Evolutionary conservation across 2,888 invertebrate genomes (phyloP).

Genomic region (Arenicola marina): DNA sequence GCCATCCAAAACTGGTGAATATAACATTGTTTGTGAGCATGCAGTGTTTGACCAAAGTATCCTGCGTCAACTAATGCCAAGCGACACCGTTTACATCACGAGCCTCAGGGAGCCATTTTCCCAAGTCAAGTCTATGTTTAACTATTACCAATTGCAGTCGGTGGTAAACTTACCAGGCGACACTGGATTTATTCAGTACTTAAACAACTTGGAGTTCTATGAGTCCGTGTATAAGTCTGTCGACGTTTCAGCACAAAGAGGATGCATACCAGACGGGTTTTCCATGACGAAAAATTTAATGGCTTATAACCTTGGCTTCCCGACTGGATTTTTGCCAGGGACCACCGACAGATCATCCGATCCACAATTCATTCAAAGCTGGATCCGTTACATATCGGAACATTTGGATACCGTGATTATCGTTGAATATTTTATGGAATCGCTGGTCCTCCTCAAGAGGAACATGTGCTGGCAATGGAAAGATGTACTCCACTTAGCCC

Average conservation of each 20-base stretch:
- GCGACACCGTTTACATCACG: slow-evolving; percentile 45
- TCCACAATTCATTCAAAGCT: slow-evolving; percentile 4
- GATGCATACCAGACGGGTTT: slow-evolving; percentile 52
- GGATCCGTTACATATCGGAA: too few relatives aligned
- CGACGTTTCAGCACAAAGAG: slow-evolving; percentile 20
- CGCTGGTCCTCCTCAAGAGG: slow-evolving; percentile 51
- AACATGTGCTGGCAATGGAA: slow-evolving; percentile 60
- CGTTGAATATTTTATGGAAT: slow-evolving; percentile 56
- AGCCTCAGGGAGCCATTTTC: slow-evolving; percentile 53
- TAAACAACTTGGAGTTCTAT: slow-evolving; percentile 45
- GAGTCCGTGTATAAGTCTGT: slow-evolving; percentile 43
- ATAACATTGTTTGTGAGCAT: slow-evolving; percentile 54
- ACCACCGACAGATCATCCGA: slow-evolving; percentile 33
- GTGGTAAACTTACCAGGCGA: too few relatives aligned
- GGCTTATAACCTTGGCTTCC: slow-evolving; percentile 54
- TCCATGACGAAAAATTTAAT: slow-evolving; percentile 51
- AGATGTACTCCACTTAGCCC: too few relatives aligned
- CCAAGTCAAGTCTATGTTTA: slow-evolving; percentile 50
- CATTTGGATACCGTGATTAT: too few relatives aligned
- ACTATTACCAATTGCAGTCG: slow-evolving; percentile 54
- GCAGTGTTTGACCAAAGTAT: slow-evolving; percentile 46
- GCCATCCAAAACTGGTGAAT: slow-evolving; percentile 37
- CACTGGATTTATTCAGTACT: too few relatives aligned
- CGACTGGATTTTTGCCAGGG: slow-evolving; percentile 45
- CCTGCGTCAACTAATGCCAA: slow-evolving; percentile 46